A percentile compares a stretch with the other conserved stretches of the same genome.
Conservation (phyloP, 2,888 invertebrate species). For the Drosophila histrio region DNA sequence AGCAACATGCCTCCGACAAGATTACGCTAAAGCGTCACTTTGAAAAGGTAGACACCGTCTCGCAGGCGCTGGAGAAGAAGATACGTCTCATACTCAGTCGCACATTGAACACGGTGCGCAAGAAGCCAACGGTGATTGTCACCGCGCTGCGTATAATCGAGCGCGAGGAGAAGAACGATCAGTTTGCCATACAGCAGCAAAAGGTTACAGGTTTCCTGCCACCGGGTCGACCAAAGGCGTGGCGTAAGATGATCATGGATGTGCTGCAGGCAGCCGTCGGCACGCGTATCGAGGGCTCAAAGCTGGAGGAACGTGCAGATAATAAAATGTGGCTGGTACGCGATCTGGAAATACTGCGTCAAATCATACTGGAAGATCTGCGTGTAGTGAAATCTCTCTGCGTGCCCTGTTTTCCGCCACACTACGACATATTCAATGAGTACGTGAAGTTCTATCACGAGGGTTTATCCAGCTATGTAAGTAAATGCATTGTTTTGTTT, state of each 20-base stretch:
- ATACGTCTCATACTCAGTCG: conserved; percentile 94
- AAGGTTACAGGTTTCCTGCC: conserved; percentile 93
- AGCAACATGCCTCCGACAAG: conserved; percentile 93
- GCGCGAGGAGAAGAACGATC: conserved; percentile 97
- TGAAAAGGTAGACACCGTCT: conserved; percentile 96
- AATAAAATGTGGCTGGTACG: conserved; percentile 98
- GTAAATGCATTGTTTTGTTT: conserved; percentile 82
- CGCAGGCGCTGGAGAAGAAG: conserved; percentile 95
- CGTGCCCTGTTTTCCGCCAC: conserved; percentile 97
- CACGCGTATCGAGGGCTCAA: conserved; percentile 96
- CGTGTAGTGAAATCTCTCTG: conserved; percentile 95
- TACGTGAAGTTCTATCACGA: conserved; percentile 97
- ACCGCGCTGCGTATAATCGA: conserved; percentile 98
- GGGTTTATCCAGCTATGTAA: conserved; percentile 91
- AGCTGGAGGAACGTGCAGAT: conserved; percentile 94
- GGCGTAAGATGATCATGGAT: conserved; percentile 94
- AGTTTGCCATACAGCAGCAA: conserved; percentile 89
- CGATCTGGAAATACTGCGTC: conserved; percentile 94
- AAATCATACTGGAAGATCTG: conserved; percentile 95
- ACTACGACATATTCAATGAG: conserved; percentile 95
- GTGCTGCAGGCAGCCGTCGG: conserved; percentile 92
- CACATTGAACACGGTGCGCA: conserved; percentile 96
- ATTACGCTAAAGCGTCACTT: conserved; percentile 98
- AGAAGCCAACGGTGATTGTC: conserved; percentile 97
- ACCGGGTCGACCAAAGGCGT: conserved; percentile 96